These are phyloP conservation scores for human DNA, from an alignment of 2,113 vertebrate species.

Conservation along the genomic window GRCh38 chr5:87352501-87353000, in stretches of 20 bases:
- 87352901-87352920: neutral
- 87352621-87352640: neutral
- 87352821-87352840: neutral
- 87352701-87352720: neutral
- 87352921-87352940: constrained; percentile 12
- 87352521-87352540: neutral
- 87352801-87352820: neutral
- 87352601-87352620: neutral
- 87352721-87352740: neutral
- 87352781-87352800: neutral
- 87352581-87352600: neutral
- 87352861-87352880: neutral
- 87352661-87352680: neutral
- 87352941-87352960: constrained; percentile 7
- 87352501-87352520: neutral
- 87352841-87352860: neutral
- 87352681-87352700: neutral
- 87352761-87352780: constrained; percentile 17
- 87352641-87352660: neutral
- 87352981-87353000: constrained; percentile 32
- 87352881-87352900: neutral
- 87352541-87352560: constrained; percentile 35
- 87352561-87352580: constrained; percentile 2
- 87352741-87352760: constrained; percentile 35
- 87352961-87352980: constrained; percentile 47